A percentile compares a stretch with the other conserved stretches of the same genome.
Conservation (phyloP, 1,140 invertebrate genomes). For the Drosophila baimaii region DNA sequence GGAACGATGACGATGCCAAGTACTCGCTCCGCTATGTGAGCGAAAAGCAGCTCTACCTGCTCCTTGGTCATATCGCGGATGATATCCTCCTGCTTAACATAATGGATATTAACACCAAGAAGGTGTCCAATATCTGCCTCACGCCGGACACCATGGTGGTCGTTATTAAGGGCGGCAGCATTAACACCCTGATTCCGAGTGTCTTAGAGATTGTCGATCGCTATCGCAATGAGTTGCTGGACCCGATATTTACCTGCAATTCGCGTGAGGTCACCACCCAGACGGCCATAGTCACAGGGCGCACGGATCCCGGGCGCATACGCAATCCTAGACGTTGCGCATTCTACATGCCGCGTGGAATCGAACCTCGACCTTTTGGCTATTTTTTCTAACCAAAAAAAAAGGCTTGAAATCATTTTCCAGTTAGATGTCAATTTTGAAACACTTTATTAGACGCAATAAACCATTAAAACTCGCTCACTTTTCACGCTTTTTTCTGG, state of each 20-base stretch:
- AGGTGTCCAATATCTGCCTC: too few relatives aligned
- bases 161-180: constrained; percentile 84
- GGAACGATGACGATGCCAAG: constrained; percentile 87
- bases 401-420: neutral
- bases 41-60: constrained; percentile 87
- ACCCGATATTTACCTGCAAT: constrained; percentile 75
- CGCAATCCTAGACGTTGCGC: constrained; percentile 59
- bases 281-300: constrained; percentile 28
- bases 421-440: neutral
- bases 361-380: constrained; percentile 72
- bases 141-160: constrained; percentile 83
- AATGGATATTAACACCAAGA: constrained; percentile 85
- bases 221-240: constrained; percentile 84
- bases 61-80: constrained; percentile 87
- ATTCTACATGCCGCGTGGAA: constrained; percentile 39
- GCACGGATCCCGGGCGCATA: constrained; percentile 52
- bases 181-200: constrained; percentile 84
- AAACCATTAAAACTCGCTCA: constrained; percentile 22
- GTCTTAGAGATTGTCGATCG: constrained; percentile 82
- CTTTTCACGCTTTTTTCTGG: constrained; percentile 26
- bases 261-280: constrained; percentile 71
- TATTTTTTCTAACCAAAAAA: constrained; percentile 31
- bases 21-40: constrained; percentile 89
- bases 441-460: constrained; percentile 17
- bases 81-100: constrained; percentile 88